Conservation (phyloP, 2,797 vertebrate species). For the Siniperca scherzeri region DNA sequence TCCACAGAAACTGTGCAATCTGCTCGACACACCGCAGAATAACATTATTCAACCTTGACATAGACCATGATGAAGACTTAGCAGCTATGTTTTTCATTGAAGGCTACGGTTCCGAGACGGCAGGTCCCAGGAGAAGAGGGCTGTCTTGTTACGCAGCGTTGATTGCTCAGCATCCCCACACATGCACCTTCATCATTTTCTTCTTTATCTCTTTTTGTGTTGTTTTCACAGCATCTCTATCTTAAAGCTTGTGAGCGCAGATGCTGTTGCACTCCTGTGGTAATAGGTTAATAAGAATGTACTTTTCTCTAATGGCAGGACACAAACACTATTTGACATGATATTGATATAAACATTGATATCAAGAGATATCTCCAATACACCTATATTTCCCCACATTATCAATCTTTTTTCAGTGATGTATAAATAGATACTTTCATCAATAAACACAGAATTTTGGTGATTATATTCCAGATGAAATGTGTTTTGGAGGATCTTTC, state of each 20-base stretch:
- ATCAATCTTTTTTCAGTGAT: not conserved
- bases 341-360: not conserved
- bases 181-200: not conserved
- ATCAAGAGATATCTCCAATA: not conserved
- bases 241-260: slow-evolving; percentile 3
- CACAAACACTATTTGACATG: not conserved
- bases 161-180: not conserved
- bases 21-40: slow-evolving; percentile 32
- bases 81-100: slow-evolving; percentile 56
- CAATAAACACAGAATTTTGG: not conserved
- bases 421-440: not conserved
- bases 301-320: not conserved
- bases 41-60: slow-evolving; percentile 73
- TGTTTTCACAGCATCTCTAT: slow-evolving; percentile 19
- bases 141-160: not conserved
- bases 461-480: not conserved
- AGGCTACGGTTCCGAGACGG: slow-evolving; percentile 52
- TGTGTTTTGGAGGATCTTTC: not conserved
- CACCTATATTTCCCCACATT: not conserved
- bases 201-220: slow-evolving; percentile 13
- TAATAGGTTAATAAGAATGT: not conserved
- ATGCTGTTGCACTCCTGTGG: not conserved
- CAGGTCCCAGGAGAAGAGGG: slow-evolving; percentile 30
- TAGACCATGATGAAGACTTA: slow-evolving; percentile 51
- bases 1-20: slow-evolving; percentile 54